These are phyloP conservation scores for Protophormia terraenovae DNA, from an alignment of 2,888 invertebrate species.

Conservation along the genomic window DNA sequence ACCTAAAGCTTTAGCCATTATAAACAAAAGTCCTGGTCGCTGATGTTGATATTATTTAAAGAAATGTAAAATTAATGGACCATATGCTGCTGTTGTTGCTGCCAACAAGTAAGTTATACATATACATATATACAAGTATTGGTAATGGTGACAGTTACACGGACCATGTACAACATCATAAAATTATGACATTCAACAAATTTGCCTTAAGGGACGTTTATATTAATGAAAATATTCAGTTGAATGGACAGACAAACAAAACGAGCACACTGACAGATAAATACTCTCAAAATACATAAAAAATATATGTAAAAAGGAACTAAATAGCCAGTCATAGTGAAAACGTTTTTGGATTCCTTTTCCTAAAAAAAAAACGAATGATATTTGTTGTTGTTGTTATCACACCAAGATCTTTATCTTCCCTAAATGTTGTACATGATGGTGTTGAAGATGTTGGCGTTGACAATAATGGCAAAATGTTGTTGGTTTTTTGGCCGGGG, in stretches of 20 bases:
- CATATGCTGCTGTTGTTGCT: constrained; percentile 48
- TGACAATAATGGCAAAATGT: constrained; percentile 3
- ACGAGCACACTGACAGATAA: not conserved
- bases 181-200: constrained; percentile 67
- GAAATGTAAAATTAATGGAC: constrained; percentile 14
- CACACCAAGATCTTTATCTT: constrained; percentile 56
- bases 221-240: constrained; percentile 63
- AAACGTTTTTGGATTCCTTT: constrained; percentile 22
- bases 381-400: constrained; percentile 31
- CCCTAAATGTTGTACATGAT: constrained; percentile 24
- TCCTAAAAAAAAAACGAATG: not conserved
- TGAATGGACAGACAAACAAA: constrained; percentile 38
- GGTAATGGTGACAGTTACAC: constrained; percentile 14
- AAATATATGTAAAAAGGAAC: not conserved
- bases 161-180: constrained; percentile 29
- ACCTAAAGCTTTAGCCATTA: constrained; percentile 24
- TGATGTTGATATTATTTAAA: not conserved
- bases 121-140: too few relatives aligned
- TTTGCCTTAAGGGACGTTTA: constrained; percentile 64
- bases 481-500: not conserved
- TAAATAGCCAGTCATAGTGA: not conserved
- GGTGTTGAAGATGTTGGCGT: constrained; percentile 20
- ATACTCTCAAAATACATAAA: not conserved
- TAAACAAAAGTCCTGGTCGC: constrained; percentile 22
- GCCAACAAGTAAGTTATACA: constrained; percentile 29